These are phyloP conservation scores for Mechanitis mazaeus DNA, from an alignment of 2,888 invertebrate species.

Conservation along the genomic window DNA sequence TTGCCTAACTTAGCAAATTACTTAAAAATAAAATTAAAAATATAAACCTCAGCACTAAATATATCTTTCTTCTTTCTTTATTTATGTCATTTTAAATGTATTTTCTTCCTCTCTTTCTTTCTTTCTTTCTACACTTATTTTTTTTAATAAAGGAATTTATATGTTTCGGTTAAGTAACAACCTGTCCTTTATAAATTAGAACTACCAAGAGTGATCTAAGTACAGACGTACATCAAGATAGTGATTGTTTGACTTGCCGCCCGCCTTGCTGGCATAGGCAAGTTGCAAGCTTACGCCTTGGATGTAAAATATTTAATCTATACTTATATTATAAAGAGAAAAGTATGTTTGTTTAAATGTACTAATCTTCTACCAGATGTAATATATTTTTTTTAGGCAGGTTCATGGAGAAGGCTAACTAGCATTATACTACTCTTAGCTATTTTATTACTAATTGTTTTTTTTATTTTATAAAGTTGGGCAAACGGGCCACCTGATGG, in stretches of 20 bases:
- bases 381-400: too few species aligned
- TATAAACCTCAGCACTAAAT: not conserved
- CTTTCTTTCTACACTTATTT: too few species aligned
- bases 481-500: too few species aligned
- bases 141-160: too few species aligned
- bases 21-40: not conserved
- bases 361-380: too few species aligned
- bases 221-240: conserved; percentile 48
- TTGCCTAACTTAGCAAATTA: not conserved
- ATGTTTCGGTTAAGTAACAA: not conserved
- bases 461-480: too few species aligned
- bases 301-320: not conserved
- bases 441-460: too few species aligned
- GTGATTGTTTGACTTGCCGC: conserved; percentile 63
- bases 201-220: conserved; percentile 58
- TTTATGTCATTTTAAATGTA: too few species aligned
- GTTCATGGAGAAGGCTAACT: too few species aligned
- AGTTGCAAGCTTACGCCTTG: conserved; percentile 16
- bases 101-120: too few species aligned
- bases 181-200: conserved; percentile 34
- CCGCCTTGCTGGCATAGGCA: conserved; percentile 37
- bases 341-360: too few species aligned
- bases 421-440: too few species aligned
- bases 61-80: not conserved
- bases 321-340: not conserved